Evolutionary conservation across 2,888 invertebrate species (phyloP), one percentile per base, ranked within the genome.

Genomic region (Lypha dubia): DNA sequence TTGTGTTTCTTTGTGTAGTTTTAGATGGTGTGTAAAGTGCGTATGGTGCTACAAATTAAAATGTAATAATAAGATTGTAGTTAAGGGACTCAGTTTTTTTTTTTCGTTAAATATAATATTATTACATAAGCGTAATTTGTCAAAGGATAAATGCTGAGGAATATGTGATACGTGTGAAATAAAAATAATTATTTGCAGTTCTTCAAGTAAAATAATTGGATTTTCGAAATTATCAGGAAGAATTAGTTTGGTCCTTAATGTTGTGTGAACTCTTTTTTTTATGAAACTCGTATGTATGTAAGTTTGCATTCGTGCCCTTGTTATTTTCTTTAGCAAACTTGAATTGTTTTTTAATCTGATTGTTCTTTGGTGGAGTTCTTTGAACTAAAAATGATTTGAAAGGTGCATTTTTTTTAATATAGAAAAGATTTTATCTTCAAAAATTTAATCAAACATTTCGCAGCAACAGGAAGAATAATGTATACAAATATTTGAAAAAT

Each of bases 41-140:
- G 84, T 84, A 73, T 82, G n/a, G 49, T 49, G 75, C 53, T 63
- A 60, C 73, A 84, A 84, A 84, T 84, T 84, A 84, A 81, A 81
- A 84, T 77, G 77, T 84, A 84, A 84, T 84, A 84, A 81, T 84
- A 73, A 84, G 77, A 84, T 84, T 77, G 77, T 81, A 62, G 84
- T 84, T 84, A 84, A 80, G 60, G 70, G 77, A 79, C 46, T 65
- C 13, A 6, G 22, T 65, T 70, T 71, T 71, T 77, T 73, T 49
- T 6, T 44, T 53, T 17, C 44, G 63, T 51, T 22, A 41, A 1
- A 28, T 22, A 9, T 3, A 28, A 2, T 58, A 13, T 58, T 13
- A 15, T 62, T 24, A 68, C 62, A 73, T 56, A 63, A 35, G 22
- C 68, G 67, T 73, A 73, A 81, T 84, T 77, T 84, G 77, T 80